Evolutionary conservation across 2,888 invertebrate genomes (phyloP), one percentile per base, ranked within the genome.

Genomic region (Oscheius myriophilus): DNA sequence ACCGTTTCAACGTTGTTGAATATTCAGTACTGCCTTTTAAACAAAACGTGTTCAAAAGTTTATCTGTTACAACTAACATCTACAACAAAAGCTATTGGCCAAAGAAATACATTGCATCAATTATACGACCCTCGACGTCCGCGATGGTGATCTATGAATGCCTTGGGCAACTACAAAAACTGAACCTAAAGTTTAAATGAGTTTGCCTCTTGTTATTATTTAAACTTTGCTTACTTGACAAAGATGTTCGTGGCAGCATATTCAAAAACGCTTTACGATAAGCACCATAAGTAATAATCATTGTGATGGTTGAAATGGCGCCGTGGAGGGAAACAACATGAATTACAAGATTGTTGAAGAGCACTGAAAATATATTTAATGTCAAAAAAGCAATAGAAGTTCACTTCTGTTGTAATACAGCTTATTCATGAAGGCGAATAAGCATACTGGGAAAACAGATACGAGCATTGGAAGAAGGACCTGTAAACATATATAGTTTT

Each of bases 301-400:
- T 57, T 4, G 57, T 57, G n/a, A 57, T 12, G 1, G 57, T 57
- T 1, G 42, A 42, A 3, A 57, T 42, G 7, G 57, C 57, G 9
- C 57, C 57, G 41, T 57, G 57, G 14, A 57, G 18, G 14, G 57
- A 57, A 14, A 43, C 43, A 14, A 41, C n/a, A 43, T 57, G 57
- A 21, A 57, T 57, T 18, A 57, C 43, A n/a, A 57, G 12, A 41
- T 57, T 57, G 42, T 57, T 57, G 21, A 57, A 42, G 11, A 43
- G 12, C n/a, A 57, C 57, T 57, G 26, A 42, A 57, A 16, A 14
- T n/a, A 54, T 25, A 4, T 11, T 54, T 1, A 18, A 54, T 25
- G 9, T n/a, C 23, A 54, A 23, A 18, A n/a, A 25, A 14, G 18
- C 6, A 26, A 54, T 33, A 1, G 33, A 33, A 3, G 11, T n/a